Base-by-base conservation (phyloP, 2,113 vertebrate genomes). In the Pipa parva region DNA sequence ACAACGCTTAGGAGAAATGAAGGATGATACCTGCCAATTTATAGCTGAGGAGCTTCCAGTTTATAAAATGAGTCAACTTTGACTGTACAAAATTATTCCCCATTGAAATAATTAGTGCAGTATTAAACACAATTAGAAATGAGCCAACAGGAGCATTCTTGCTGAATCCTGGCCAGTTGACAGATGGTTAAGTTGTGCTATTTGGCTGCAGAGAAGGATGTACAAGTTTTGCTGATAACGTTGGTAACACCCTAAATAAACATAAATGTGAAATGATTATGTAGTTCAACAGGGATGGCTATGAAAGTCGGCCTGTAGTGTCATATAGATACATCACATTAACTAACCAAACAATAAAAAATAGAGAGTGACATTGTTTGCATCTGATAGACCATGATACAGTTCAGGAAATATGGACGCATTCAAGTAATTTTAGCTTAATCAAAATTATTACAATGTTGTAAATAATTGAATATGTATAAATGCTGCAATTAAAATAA, bases 51-150 rank as follows among this genome's bases (percentile, higher is more conserved):
- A 88, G 86, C 82, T 87, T 89, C 90, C 85, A 91, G 88, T 89
- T 87, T 89, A 90, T 91, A 90, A 90, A 91, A 91, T 90, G 89
- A 91, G 87, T 92, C 89, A 89, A 90, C 89, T 91, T 90, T 90
- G 88, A 91, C 89, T 90, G 88, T 87, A 91, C 87, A 86, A 88
- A 90, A 91, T 92, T 89, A 92, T 90, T 92, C 89, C 90, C 90
- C 83, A 89, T 92, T 91, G 90, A 91, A 91, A 91, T 92, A 91
- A 92, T 92, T 92, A 92, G 88, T 91, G 88, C 86, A 80, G 86
- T 87, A 91, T 92, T 91, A 92, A 90, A 91, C 84, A 89, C 90
- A 90, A 91, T 91, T 91, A 91, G 86, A 90, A 88, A 85, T 86
- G 85, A 89, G 88, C 87, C 86, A 89, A 84, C 75, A 45, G 85